phyloP scores from a whole-genome alignment of 2,888 invertebrate species.

The Sympetrum striolatum region DNA sequence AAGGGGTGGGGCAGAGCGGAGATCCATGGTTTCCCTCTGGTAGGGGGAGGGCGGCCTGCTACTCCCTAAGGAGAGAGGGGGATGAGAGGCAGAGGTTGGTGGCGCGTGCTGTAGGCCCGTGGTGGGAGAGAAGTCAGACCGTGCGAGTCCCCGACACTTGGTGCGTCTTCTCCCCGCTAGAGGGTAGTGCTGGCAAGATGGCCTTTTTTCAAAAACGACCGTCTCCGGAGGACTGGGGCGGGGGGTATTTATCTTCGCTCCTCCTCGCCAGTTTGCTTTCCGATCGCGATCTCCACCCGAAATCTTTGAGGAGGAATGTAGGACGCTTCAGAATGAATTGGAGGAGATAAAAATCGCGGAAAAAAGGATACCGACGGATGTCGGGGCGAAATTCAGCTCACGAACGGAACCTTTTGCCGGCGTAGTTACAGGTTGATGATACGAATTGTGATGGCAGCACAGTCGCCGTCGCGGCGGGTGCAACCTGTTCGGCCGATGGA shows the following conservation, averaged over 20 bases:
- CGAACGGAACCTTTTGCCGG: not conserved
- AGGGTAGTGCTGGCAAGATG: constrained; percentile 28
- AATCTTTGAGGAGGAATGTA: not conserved
- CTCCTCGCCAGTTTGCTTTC: not conserved
- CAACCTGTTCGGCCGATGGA: constrained; percentile 10
- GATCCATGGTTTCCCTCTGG: constrained; percentile 4
- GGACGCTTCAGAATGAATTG: not conserved
- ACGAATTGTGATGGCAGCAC: not conserved
- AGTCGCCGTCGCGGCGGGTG: constrained; percentile 28
- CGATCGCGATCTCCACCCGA: not conserved
- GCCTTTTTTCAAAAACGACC: not conserved
- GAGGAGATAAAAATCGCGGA: not conserved
- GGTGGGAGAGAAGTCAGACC: not conserved
- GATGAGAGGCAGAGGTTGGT: not conserved
- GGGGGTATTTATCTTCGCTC: not conserved
- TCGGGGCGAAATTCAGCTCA: not conserved
- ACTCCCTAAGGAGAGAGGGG: not conserved
- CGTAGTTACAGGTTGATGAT: constrained; percentile 8
- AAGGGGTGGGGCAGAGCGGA: not conserved
- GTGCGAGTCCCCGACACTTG: not conserved
- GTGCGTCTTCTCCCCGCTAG: not conserved
- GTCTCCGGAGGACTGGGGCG: not conserved
- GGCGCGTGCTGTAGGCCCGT: constrained; percentile 21
- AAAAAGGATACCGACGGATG: not conserved
- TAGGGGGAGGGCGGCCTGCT: not conserved